Evolutionary conservation across 2,888 invertebrate species (phyloP), one percentile per base, ranked within the genome.

Genomic region (Drosophila mimetica): DNA sequence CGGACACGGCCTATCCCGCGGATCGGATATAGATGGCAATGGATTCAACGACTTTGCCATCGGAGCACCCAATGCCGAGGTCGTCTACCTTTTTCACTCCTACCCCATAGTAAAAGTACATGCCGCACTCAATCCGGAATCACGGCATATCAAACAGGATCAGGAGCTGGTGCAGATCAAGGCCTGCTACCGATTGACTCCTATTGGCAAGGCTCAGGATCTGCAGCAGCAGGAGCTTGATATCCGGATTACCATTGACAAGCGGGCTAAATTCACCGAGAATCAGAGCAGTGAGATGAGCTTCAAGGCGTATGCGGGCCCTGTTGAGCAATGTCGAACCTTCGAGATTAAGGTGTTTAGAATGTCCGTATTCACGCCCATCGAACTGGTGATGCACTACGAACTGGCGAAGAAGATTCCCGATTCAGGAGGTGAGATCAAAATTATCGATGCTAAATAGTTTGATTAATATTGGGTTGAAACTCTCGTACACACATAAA

Each of bases 21-120:
- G 42, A 14, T 42, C 42, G n/a, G 42, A 42, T 22, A 14, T 42
- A n/a, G 42, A 42, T 22, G 42, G 22, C 22, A 42, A 42, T 8
- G 42, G 42, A 22, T 22, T n/a, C 42, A 42, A 42, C 8, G 42
- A 42, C 22, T n/a, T 42, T 2, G 42, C 22, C n/a, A 42, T 42
- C 11, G 42, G 42, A 14, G 42, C 42, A 3, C 42, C 42, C 22
- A 22, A 22, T 14, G 42, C 42, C 22, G 42, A 42, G n/a, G 22
- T n/a, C 8, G 20, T 42, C 3, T 42, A 42, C 13, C 20, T 42
- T 1, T 42, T 22, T 9, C 22, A n/a, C 22, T 4, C 42, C n/a
- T 42, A 42, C 22, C 42, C 42, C 0, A n/a, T 42, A 7, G 42
- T 22, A 11, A 42, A 22, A 22, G n/a, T 42, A 8, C n/a, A 42